phyloP scores from a whole-genome alignment of 2,113 vertebrate genomes.

The Cnemophilus loriae region DNA sequence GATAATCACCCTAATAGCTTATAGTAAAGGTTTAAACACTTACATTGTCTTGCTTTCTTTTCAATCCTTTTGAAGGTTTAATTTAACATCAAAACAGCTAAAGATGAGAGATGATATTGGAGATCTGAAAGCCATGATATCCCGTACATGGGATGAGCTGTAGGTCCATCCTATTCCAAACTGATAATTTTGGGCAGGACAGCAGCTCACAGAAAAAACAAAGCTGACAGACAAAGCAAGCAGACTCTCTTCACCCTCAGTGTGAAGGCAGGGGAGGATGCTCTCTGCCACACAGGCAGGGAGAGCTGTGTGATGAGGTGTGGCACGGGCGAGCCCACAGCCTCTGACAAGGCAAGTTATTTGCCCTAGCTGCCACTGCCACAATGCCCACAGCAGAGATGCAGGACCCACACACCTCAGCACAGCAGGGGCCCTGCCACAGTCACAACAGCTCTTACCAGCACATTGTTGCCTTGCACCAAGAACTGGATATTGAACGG shows the following conservation, averaged over 20 bases:
- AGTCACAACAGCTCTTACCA: constrained; percentile 76
- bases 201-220: neutral
- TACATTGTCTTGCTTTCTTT: neutral
- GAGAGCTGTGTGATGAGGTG: neutral
- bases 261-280: neutral
- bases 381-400: neutral
- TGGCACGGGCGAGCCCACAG: neutral
- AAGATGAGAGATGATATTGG: neutral
- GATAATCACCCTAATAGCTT: neutral
- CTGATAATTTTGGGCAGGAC: neutral
- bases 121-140: neutral
- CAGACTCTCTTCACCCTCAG: neutral
- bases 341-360: neutral
- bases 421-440: neutral
- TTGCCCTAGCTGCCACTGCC: neutral
- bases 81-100: neutral
- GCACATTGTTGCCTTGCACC: constrained; percentile 89
- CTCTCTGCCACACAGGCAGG: neutral
- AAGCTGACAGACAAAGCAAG: neutral
- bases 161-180: neutral
- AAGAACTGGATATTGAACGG: constrained; percentile 96
- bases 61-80: neutral
- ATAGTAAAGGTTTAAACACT: neutral
- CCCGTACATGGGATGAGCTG: neutral
- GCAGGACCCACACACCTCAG: neutral